phyloP scores from a whole-genome alignment of 64 coral and sea anemone genomes.

The Stichodactyla mertensii region DNA sequence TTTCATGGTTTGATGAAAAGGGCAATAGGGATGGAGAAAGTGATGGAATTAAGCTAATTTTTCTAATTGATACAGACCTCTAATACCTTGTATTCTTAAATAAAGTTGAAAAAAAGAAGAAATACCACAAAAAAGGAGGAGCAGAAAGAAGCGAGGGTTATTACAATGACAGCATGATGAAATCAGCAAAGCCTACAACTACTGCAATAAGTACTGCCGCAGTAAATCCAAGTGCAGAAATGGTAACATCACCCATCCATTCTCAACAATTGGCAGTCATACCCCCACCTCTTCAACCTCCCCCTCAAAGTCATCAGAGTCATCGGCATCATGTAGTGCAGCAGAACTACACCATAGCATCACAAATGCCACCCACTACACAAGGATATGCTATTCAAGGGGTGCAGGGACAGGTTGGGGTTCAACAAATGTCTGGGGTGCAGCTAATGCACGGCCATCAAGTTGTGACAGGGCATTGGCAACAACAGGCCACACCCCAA shows the following conservation, averaged over 20 bases:
- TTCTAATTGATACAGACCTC: not conserved
- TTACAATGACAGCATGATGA: constrained; percentile 10
- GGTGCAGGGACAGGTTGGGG: not conserved
- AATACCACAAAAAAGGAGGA: constrained; percentile 44
- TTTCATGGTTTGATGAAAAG: too few relatives aligned
- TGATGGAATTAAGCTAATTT: not conserved
- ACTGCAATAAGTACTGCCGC: constrained; percentile 28
- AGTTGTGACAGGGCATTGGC: not conserved
- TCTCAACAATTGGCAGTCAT: not conserved
- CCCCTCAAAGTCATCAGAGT: not conserved
- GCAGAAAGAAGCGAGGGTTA: constrained; percentile 22
- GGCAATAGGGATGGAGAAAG: too few relatives aligned
- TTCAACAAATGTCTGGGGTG: not conserved
- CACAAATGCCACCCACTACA: not conserved
- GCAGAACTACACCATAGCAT: not conserved
- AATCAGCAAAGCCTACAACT: not conserved
- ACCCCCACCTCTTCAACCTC: constrained; percentile 2
- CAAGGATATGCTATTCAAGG: not conserved
- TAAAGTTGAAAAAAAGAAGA: constrained; percentile 45
- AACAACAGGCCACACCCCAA: not conserved
- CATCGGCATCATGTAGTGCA: not conserved
- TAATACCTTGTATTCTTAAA: not conserved
- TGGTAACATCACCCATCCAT: constrained; percentile 29
- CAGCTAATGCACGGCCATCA: not conserved
- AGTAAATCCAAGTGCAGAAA: constrained; percentile 44